Percentiles rank a stretch among this genome's conserved stretches.
These are phyloP conservation scores for Odontocerum albicorne DNA, from an alignment of 2,888 invertebrate genomes.

Conservation along the genomic window DNA sequence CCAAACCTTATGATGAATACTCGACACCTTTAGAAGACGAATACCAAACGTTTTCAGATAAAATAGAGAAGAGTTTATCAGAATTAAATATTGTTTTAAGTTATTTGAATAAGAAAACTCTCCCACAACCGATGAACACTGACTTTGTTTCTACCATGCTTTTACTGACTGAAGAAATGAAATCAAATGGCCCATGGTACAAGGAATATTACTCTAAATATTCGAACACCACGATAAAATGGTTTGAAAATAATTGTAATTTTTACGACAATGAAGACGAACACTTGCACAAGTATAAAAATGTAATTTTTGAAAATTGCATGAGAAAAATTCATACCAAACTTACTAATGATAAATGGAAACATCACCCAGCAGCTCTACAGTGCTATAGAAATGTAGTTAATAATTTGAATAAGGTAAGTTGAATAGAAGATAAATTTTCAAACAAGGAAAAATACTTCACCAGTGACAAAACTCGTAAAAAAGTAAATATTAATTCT, in stretches of 20 bases:
- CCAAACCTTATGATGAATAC: constrained; percentile 29
- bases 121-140: constrained; percentile 7
- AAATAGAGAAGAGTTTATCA: constrained; percentile 1
- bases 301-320: constrained; percentile 21
- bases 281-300: constrained; percentile 4
- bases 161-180: constrained; percentile 29
- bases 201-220: constrained; percentile 15
- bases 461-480: too few species aligned
- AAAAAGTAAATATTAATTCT: too few species aligned
- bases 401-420: constrained; percentile 26
- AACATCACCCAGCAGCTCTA: constrained; percentile 26
- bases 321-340: constrained; percentile 29
- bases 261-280: background rate
- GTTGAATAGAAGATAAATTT: too few species aligned
- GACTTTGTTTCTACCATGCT: constrained; percentile 25
- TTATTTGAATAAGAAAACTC: constrained; percentile 10
- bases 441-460: too few species aligned
- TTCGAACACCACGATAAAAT: constrained; percentile 10
- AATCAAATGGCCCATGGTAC: constrained; percentile 20
- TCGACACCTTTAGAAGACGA: constrained; percentile 6
- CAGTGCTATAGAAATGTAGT: constrained; percentile 26
- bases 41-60: background rate
- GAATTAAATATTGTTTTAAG: constrained; percentile 10
- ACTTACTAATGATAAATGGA: constrained; percentile 32
- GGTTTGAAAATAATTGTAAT: constrained; percentile 20